A percentile compares a stretch with the other conserved stretches of the same genome.
phyloP scores from a whole-genome alignment of 2,797 vertebrate genomes.

The Glyptemys insculpta region DNA sequence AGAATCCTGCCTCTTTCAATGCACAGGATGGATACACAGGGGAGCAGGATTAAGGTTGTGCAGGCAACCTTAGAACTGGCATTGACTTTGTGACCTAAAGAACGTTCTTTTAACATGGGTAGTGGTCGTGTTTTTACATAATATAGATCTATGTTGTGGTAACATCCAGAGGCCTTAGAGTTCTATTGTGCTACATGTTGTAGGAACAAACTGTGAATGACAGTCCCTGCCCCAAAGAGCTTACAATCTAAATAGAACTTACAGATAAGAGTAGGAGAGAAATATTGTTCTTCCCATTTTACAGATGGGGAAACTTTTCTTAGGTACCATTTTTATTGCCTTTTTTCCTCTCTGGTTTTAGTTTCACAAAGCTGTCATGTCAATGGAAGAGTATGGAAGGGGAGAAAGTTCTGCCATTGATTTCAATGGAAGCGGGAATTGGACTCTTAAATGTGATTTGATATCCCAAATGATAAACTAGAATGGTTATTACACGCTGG shows the following conservation, averaged over 20 bases:
- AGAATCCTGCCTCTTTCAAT: background rate
- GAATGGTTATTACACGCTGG: background rate
- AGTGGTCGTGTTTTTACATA: background rate
- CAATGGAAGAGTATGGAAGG: no score
- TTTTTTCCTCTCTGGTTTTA: background rate
- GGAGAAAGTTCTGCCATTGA: no score
- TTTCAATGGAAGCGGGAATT: no score
- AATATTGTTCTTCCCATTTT: background rate
- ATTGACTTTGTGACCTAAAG: background rate
- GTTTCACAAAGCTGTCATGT: rapidly evolving
- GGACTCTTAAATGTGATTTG: no score
- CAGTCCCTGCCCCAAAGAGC: background rate
- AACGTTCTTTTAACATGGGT: background rate
- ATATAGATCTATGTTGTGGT: rapidly evolving
- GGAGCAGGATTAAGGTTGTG: rapidly evolving
- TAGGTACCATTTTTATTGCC: no score
- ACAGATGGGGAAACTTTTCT: background rate
- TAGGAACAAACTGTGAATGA: background rate
- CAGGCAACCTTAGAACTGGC: background rate
- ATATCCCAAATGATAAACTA: no score
- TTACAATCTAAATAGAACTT: background rate
- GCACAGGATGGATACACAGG: rapidly evolving
- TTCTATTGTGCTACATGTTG: background rate
- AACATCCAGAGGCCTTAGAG: background rate
- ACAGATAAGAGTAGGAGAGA: background rate